Evolutionary conservation across 2,113 vertebrate species (phyloP).

Genomic region (Saccopteryx leptura): DNA sequence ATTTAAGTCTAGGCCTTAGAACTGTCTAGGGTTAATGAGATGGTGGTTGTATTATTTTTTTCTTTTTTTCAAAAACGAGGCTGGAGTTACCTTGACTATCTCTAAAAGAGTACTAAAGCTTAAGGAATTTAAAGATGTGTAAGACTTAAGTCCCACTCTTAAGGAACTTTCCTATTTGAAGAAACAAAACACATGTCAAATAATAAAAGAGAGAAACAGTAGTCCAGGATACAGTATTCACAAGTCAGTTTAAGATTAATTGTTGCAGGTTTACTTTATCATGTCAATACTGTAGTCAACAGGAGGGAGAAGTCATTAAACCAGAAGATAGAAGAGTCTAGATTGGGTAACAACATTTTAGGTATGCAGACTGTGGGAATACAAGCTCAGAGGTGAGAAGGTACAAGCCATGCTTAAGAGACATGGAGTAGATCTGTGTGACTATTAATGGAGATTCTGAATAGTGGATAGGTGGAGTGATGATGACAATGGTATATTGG

Average conservation of each 20-base stretch:
- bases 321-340: neutral
- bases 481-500: neutral
- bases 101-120: neutral
- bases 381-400: neutral
- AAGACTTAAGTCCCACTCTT: neutral
- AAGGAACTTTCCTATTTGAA: slow-evolving; percentile 5
- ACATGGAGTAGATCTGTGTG: neutral
- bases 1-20: slow-evolving; percentile 38
- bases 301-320: neutral
- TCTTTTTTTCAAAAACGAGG: slow-evolving; percentile 34
- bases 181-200: neutral
- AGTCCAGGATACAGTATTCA: neutral
- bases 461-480: neutral
- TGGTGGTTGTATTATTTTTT: slow-evolving; percentile 23
- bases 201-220: neutral
- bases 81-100: neutral
- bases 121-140: neutral
- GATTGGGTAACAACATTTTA: neutral
- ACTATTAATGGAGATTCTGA: neutral
- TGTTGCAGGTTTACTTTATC: neutral
- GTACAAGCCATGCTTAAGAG: neutral
- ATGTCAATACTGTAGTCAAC: neutral
- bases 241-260: neutral
- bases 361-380: neutral
- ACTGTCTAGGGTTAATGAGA: slow-evolving; percentile 21